Evolutionary conservation across 2,113 vertebrate species (phyloP).

Genomic region (Phrynosoma blainvillii): DNA sequence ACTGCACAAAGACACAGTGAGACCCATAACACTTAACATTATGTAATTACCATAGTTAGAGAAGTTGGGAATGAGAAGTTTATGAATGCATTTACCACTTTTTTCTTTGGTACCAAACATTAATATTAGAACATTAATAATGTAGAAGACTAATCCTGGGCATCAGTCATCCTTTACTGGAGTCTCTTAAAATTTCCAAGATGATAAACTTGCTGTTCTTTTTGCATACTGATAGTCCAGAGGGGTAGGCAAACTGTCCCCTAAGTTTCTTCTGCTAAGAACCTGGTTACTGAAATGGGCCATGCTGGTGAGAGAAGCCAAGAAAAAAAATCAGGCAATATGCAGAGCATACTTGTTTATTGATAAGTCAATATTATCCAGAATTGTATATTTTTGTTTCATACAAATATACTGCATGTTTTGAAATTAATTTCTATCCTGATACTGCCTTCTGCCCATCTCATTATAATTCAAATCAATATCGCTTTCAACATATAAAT

Average conservation of each 20-base stretch:
- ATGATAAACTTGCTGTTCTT: background rate
- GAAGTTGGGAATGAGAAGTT: constrained; percentile 37
- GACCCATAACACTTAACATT: constrained; percentile 28
- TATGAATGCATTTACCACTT: constrained; percentile 26
- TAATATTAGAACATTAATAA: constrained; percentile 24
- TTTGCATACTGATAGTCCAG: too few relatives aligned
- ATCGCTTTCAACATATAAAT: background rate
- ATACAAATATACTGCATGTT: background rate
- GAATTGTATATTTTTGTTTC: background rate
- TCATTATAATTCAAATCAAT: background rate
- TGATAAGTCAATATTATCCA: background rate
- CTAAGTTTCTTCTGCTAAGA: background rate
- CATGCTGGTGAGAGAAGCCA: background rate
- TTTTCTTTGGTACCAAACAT: background rate
- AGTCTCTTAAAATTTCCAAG: constrained; percentile 35
- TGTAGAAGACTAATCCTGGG: constrained; percentile 33
- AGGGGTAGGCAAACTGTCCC: too few relatives aligned
- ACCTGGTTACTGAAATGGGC: background rate
- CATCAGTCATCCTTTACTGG: constrained; percentile 32
- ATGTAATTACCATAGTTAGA: constrained; percentile 28
- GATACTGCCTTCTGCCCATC: background rate
- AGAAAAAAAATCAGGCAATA: background rate
- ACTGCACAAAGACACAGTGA: background rate
- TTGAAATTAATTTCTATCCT: background rate
- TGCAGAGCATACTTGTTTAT: background rate